Evolutionary conservation across 2,113 vertebrate species (phyloP), one percentile per base, ranked within the genome.

Genomic region (Perca flavescens): DNA sequence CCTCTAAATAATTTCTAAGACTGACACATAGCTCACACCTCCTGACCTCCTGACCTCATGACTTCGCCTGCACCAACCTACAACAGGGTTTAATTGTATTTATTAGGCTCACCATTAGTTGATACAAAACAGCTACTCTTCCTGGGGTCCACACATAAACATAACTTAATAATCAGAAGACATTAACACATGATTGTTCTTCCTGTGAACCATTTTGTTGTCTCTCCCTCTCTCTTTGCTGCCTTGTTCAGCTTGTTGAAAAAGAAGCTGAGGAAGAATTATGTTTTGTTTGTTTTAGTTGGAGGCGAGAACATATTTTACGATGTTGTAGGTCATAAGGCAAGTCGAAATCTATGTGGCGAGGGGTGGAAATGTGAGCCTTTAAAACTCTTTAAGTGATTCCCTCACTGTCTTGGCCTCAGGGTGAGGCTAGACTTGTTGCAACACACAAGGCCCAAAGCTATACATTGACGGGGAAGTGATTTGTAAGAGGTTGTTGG

Each of bases 281-380:
- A 95, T 94, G 94, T 78, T 87, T 78, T 95, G 93, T 96, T 96
- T 95, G 94, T 94, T 95, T 95, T 93, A 88, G 89, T 95, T 94
- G 49, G 88, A 87, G 91, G 88, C 75, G 28, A 88, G 93, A 92
- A 92, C 92, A 94, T 94, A 94, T 93, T 94, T 94, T 92, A 93
- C 54, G 36, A 87, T 53, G 86, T 83, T 86, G 86, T 67, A 91
- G 94, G 93, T 93, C 92, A 92, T 53, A 86, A 87, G 90, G 79
- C 79, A 57, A 87, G 82, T 78, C 74, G 70, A 89, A 90, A 90
- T 94, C 91, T 94, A 83, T 78, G 72, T 82, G 88, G 74, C 58
- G 43, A 84, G 76, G 85, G 79, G 83, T 86, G 87, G 93, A 91
- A 91, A 93, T 86, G 75, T 92, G 90, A 94, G 86, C 86, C 89